Evolutionary conservation across 2,113 vertebrate species (phyloP).

Genomic region (Clarias batrachus): DNA sequence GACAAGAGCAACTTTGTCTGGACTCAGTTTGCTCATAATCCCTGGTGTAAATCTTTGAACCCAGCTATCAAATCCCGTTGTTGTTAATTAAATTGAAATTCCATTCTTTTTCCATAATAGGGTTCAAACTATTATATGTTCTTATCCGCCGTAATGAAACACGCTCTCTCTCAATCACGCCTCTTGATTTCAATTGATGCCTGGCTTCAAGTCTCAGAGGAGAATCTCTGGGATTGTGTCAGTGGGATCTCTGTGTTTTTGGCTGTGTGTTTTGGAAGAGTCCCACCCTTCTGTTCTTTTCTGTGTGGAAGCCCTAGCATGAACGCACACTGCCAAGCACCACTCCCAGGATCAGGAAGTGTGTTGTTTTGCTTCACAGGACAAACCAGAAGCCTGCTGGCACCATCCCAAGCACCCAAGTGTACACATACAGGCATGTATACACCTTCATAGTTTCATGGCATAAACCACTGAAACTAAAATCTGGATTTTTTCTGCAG

Average conservation of each 20-base stretch:
- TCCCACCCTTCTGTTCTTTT: slow-evolving; percentile 44
- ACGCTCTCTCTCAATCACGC: neutral
- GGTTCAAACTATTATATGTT: slow-evolving; percentile 21
- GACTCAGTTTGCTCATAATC: slow-evolving; percentile 17
- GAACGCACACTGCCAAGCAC: slow-evolving; percentile 26
- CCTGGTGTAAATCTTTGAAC: slow-evolving; percentile 19
- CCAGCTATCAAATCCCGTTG: neutral
- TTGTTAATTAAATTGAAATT: slow-evolving; percentile 35
- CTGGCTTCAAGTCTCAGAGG: neutral
- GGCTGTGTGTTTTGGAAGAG: slow-evolving; percentile 29
- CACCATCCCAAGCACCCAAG: neutral
- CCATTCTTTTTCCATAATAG: slow-evolving; percentile 24
- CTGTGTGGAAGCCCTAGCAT: slow-evolving; percentile 30
- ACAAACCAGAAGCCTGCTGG: slow-evolving; percentile 21
- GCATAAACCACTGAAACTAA: neutral
- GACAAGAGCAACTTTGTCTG: neutral
- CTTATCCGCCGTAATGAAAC: slow-evolving; percentile 28
- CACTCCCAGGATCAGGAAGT: slow-evolving; percentile 43
- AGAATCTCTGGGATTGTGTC: slow-evolving; percentile 16
- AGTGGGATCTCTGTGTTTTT: slow-evolving; percentile 10
- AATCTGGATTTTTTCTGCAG: neutral
- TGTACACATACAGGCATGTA: neutral
- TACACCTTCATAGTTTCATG: neutral
- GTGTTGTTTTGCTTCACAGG: slow-evolving; percentile 42
- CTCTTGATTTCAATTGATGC: neutral